These are phyloP conservation scores for Chlamydotis undulata DNA, from an alignment of 2,113 vertebrate species.

Conservation along the genomic window DNA sequence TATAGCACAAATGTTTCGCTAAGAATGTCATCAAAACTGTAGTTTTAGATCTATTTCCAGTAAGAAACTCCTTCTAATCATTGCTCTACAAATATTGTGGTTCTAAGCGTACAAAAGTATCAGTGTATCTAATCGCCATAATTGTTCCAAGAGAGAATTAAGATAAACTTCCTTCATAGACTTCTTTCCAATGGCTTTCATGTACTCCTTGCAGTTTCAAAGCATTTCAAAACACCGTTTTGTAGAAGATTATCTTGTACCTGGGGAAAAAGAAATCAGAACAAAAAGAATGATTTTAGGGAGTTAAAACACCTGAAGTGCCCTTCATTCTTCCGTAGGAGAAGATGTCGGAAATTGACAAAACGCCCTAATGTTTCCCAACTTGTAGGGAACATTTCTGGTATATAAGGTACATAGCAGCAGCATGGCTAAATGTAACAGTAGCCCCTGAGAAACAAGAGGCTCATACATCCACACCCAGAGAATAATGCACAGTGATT, in stretches of 20 bases:
- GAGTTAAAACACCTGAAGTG: constrained; percentile 54
- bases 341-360: constrained; percentile 19
- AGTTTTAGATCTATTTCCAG: constrained; percentile 71
- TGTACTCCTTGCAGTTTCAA: constrained; percentile 45
- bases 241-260: constrained; percentile 44
- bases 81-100: constrained; percentile 57
- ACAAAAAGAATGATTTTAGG: constrained; percentile 50
- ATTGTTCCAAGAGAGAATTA: constrained; percentile 69
- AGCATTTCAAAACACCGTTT: constrained; percentile 57
- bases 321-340: constrained; percentile 52
- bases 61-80: constrained; percentile 66
- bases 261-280: constrained; percentile 43
- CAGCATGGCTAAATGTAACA: constrained; percentile 44
- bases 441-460: constrained; percentile 58
- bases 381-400: constrained; percentile 39
- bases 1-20: constrained; percentile 47
- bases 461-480: constrained; percentile 27
- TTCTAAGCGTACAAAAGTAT: constrained; percentile 63
- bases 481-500: constrained; percentile 58
- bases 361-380: constrained; percentile 10
- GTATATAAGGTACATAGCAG: constrained; percentile 25
- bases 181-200: constrained; percentile 56
- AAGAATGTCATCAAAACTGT: constrained; percentile 65
- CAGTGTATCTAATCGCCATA: constrained; percentile 49
- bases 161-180: constrained; percentile 39